Evolutionary conservation across 2,113 vertebrate species (phyloP).

Genomic region (Holacanthus passer): DNA sequence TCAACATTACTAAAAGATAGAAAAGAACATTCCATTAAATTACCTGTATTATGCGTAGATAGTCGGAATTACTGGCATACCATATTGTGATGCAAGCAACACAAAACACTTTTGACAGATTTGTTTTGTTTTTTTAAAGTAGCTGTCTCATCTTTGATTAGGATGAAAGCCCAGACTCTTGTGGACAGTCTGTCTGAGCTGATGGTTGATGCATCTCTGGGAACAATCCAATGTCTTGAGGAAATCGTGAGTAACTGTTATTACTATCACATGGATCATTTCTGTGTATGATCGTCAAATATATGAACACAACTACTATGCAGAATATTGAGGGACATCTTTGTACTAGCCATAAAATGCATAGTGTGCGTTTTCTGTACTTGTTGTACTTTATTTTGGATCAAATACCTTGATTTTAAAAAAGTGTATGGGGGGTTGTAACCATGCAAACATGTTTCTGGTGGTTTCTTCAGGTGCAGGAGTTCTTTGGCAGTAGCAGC

Average conservation of each 20-base stretch:
- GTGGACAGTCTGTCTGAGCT: conserved; percentile 91
- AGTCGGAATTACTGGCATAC: neutral
- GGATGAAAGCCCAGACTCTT: conserved; percentile 89
- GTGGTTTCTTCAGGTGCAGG: conserved; percentile 86
- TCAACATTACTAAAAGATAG: neutral
- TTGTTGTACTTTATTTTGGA: neutral
- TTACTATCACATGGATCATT: neutral
- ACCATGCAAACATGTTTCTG: conserved; percentile 14
- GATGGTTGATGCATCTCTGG: conserved; percentile 90
- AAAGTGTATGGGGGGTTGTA: neutral
- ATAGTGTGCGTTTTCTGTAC: neutral
- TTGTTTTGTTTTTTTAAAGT: conserved; percentile 5
- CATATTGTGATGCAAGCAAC: neutral
- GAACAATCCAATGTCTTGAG: conserved; percentile 92
- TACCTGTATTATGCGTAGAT: neutral
- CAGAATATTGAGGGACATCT: neutral
- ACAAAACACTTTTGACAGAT: neutral
- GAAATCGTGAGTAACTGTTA: conserved; percentile 91
- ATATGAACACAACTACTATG: neutral
- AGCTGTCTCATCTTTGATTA: conserved; percentile 63
- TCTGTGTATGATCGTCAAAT: neutral
- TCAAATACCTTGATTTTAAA: neutral
- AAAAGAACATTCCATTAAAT: neutral
- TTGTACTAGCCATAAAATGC: neutral
- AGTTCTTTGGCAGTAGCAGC: conserved; percentile 90